Conservation (phyloP, 2,113 vertebrate genomes). For the Acinonyx jubatus region DNA sequence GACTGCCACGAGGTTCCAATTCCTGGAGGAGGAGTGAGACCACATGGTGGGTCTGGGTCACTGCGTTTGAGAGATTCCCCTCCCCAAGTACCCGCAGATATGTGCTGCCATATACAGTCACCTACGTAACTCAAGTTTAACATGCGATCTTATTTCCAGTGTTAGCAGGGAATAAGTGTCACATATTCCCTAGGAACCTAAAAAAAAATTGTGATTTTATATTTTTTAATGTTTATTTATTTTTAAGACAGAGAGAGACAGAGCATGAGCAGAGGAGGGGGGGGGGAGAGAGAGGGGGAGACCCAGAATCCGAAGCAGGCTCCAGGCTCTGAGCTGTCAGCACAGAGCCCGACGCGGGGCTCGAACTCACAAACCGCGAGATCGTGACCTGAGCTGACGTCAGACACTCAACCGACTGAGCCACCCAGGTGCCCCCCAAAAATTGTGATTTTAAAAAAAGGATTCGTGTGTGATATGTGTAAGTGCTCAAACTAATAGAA, state of each 20-base stretch:
- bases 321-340: too few relatives aligned
- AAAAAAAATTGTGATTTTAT: neutral
- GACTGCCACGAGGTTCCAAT: neutral
- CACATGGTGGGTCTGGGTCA: fast-evolving
- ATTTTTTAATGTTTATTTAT: too few relatives aligned
- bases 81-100: fast-evolving
- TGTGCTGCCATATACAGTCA: fast-evolving
- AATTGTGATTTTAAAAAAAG: neutral
- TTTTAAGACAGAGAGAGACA: too few relatives aligned
- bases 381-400: too few relatives aligned
- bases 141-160: neutral
- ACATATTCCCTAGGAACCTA: neutral
- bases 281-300: too few relatives aligned
- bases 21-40: neutral
- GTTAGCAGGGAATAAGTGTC: neutral
- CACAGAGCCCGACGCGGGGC: too few relatives aligned
- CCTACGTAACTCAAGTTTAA: neutral
- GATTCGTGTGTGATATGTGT: neutral
- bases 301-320: too few relatives aligned
- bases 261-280: too few relatives aligned
- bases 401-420: too few relatives aligned
- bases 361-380: too few relatives aligned
- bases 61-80: neutral
- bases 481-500: neutral
- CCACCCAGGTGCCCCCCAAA: too few relatives aligned